phyloP scores from a whole-genome alignment of 35 echinoderm and acorn worm genomes.

The Lytechinus variegatus region DNA sequence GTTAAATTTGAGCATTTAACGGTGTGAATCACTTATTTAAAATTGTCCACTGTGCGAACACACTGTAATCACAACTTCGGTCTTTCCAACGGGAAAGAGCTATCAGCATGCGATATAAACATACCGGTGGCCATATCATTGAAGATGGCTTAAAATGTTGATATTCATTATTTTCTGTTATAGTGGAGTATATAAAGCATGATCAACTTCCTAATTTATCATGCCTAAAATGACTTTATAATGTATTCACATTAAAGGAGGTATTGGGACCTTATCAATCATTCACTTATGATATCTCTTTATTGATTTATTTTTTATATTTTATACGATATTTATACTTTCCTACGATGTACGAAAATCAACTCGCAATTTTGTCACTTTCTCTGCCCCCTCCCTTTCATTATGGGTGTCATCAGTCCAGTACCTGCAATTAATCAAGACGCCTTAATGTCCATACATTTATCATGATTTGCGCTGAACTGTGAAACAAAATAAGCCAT shows the following conservation, averaged over 20 bases:
- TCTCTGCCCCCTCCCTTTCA: not conserved
- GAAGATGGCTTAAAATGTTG: not conserved
- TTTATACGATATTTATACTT: no score
- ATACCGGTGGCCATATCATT: not conserved
- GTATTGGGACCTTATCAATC: no score
- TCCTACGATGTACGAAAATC: no score
- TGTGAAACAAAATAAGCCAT: not conserved
- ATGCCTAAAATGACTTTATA: not conserved
- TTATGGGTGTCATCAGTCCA: not conserved
- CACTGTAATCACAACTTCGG: not conserved
- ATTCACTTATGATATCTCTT: no score
- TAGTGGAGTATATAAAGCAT: not conserved
- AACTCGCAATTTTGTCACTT: not conserved
- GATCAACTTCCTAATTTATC: not conserved
- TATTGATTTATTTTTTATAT: no score
- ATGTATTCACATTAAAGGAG: no score
- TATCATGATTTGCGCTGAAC: slow-evolving; percentile 16
- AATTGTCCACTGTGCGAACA: no score
- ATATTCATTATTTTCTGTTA: not conserved
- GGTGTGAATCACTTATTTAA: no score
- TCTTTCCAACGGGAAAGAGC: not conserved
- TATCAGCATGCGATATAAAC: not conserved
- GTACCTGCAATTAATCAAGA: slow-evolving; percentile 5
- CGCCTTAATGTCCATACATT: not conserved
- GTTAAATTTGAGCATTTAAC: no score